Conservation (phyloP, 2,797 vertebrate genomes). For the Epinephelus malabaricus region DNA sequence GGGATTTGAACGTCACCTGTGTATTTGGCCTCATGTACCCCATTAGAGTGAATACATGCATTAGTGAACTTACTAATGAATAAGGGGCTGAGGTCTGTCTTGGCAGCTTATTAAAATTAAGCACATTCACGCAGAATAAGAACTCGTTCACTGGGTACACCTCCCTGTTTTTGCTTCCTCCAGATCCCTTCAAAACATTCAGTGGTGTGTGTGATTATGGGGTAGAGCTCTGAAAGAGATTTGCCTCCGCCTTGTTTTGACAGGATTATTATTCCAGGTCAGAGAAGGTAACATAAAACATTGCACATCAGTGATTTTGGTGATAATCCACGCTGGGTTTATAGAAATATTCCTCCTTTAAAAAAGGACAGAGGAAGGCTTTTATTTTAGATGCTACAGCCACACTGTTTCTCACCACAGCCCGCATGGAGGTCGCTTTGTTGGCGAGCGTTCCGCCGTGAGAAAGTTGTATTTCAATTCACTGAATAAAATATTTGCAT, state of each 20-base stretch:
- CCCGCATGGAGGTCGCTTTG: not conserved
- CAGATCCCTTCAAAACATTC: not conserved
- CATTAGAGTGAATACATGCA: conserved; percentile 27
- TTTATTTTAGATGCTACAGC: conserved; percentile 24
- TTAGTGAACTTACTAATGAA: conserved; percentile 43
- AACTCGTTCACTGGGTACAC: not conserved
- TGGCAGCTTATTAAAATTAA: conserved; percentile 9
- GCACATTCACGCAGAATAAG: conserved; percentile 6
- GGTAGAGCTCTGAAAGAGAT: conserved; percentile 9
- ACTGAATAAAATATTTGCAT: conserved; percentile 53
- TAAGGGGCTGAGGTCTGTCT: conserved; percentile 2
- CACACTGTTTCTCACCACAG: not conserved
- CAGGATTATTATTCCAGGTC: conserved; percentile 42
- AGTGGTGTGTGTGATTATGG: not conserved
- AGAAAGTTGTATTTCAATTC: conserved; percentile 24
- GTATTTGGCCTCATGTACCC: conserved; percentile 37
- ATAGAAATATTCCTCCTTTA: conserved; percentile 2
- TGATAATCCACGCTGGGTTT: conserved; percentile 8
- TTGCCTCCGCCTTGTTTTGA: conserved; percentile 30
- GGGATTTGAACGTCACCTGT: conserved; percentile 50
- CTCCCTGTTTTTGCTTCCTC: conserved; percentile 1
- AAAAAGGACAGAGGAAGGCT: conserved; percentile 1
- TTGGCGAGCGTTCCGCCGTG: not conserved
- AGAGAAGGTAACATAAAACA: conserved; percentile 13
- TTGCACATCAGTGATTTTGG: not conserved